Percentiles rank a stretch among this genome's conserved stretches.
Conservation (phyloP, 2,888 invertebrate genomes). For the Shargacucullia verbasci region DNA sequence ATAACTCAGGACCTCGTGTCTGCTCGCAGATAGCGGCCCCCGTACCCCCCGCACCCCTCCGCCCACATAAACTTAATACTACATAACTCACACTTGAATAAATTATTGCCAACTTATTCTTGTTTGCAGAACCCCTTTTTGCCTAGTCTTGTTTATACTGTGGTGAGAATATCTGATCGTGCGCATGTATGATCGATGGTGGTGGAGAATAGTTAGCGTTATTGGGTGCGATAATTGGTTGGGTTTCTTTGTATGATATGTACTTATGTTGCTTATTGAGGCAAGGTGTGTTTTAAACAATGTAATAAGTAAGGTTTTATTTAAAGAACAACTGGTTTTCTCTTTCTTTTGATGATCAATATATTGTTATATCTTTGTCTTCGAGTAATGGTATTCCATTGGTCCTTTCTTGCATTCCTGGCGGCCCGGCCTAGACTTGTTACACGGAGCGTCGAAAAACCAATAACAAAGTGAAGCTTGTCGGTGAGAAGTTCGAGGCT, state of each 20-base stretch:
- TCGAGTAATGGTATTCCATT: no score
- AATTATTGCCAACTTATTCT: slow-evolving; percentile 82
- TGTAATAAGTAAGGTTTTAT: no score
- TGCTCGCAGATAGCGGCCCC: slow-evolving; percentile 64
- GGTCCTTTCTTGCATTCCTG: no score
- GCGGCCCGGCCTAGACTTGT: no score
- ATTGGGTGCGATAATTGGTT: slow-evolving; percentile 46
- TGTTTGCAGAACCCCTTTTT: slow-evolving; percentile 74
- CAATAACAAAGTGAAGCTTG: no score
- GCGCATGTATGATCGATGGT: slow-evolving; percentile 50
- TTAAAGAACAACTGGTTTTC: no score
- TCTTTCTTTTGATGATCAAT: no score
- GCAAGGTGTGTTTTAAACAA: no score
- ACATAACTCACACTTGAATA: slow-evolving; percentile 84
- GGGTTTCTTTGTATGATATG: slow-evolving; percentile 24
- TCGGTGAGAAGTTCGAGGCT: no score
- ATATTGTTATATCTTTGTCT: no score
- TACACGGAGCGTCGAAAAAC: no score
- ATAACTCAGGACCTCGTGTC: slow-evolving; percentile 60
- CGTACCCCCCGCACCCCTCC: slow-evolving; percentile 59
- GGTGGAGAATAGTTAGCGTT: slow-evolving; percentile 40
- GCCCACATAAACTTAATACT: slow-evolving; percentile 82
- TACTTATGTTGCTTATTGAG: slow-evolving; percentile 11
- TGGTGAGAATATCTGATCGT: slow-evolving; percentile 55
- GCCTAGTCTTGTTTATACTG: slow-evolving; percentile 69